Conservation (phyloP, 2,797 vertebrate genomes). For the Mormyrops boulengeri region DNA sequence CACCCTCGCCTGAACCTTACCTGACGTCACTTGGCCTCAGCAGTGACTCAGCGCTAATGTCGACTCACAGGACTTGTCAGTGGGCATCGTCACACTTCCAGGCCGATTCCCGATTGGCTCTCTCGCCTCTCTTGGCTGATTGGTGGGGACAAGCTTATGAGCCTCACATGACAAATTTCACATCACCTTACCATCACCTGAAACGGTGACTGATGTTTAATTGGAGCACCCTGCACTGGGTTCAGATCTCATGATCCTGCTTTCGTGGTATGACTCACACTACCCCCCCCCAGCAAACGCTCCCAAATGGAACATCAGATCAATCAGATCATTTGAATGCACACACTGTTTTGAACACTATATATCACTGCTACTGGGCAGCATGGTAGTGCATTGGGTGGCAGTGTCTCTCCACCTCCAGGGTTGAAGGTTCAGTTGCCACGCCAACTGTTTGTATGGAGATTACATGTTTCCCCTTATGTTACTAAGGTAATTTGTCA, state of each 20-base stretch:
- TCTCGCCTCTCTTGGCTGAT: not conserved
- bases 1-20: not conserved
- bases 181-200: not conserved
- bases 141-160: not conserved
- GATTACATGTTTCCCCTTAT: not conserved
- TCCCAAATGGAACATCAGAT: not conserved
- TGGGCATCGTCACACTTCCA: not conserved
- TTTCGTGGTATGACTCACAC: not conserved
- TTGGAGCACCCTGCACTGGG: not conserved
- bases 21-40: not conserved
- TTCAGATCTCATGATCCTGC: not conserved
- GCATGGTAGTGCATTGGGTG: not conserved
- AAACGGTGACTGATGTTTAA: not conserved
- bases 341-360: not conserved
- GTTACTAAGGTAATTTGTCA: not conserved
- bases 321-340: not conserved
- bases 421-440: not conserved
- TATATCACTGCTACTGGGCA: not conserved
- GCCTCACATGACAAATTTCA: not conserved
- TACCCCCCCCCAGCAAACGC: not conserved
- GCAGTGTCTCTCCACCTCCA: not conserved
- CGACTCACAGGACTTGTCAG: not conserved
- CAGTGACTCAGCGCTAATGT: not conserved
- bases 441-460: not conserved
- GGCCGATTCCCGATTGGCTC: not conserved